Evolutionary conservation across 2,797 vertebrate genomes (phyloP).

Genomic region (Meriones psammophilus): DNA sequence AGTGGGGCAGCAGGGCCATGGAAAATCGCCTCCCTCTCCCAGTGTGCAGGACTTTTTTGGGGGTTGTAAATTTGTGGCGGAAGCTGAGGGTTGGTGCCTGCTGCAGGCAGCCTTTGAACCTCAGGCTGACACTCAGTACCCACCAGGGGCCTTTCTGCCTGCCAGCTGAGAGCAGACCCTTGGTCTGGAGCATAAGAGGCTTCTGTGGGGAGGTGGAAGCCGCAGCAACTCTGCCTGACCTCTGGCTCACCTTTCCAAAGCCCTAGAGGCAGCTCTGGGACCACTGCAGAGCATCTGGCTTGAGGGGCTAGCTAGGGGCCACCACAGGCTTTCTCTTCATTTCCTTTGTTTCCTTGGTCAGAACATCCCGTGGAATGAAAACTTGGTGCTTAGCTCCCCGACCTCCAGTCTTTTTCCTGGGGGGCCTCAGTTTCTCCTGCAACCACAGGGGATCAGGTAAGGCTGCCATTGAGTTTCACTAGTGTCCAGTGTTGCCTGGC

Average conservation of each 20-base stretch:
- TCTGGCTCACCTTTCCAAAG: not conserved
- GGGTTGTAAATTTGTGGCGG: conserved; percentile 56
- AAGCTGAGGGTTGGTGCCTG: conserved; percentile 46
- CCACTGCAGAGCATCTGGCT: not conserved
- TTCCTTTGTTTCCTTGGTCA: not conserved
- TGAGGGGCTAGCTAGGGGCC: not conserved
- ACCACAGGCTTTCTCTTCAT: not conserved
- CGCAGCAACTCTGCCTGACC: conserved; percentile 34
- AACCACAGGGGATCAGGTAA: not conserved
- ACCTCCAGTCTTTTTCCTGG: not conserved
- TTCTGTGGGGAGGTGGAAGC: conserved; percentile 42
- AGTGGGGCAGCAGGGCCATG: not conserved
- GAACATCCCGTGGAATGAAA: not conserved
- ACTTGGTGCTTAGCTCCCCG: not conserved
- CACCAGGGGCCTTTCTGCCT: conserved; percentile 31
- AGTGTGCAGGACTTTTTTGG: not conserved
- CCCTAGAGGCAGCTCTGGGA: not conserved
- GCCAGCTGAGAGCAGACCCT: not conserved
- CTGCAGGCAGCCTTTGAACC: conserved; percentile 62
- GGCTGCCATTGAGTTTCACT: not conserved
- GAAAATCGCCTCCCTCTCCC: conserved; percentile 24
- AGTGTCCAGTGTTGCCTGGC: not conserved
- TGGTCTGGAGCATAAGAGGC: conserved; percentile 25
- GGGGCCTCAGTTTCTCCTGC: conserved; percentile 5
- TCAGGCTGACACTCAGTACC: conserved; percentile 39